Evolutionary conservation across 1,140 invertebrate genomes (phyloP).

Genomic region (Drosophila eugracilis): DNA sequence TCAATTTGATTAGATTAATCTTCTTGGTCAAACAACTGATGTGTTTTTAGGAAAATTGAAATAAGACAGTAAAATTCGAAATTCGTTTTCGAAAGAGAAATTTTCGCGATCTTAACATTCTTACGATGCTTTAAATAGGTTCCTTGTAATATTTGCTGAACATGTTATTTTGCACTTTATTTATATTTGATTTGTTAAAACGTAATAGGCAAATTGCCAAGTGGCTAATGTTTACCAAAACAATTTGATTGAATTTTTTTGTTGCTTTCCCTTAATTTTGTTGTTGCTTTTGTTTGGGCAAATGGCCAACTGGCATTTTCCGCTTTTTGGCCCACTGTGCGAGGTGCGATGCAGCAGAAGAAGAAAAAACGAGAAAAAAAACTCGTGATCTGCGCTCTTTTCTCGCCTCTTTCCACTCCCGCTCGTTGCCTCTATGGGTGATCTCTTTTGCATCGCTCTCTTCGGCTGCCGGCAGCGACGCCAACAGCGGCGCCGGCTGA

Average conservation of each 20-base stretch:
- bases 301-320: neutral
- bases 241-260: slow-evolving; percentile 12
- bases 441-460: slow-evolving; percentile 25
- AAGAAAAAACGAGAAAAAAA: slow-evolving; percentile 38
- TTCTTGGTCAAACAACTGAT: neutral
- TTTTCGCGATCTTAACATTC: slow-evolving; percentile 3
- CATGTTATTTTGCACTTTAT: slow-evolving; percentile 13
- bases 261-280: neutral
- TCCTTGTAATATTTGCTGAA: slow-evolving; percentile 18
- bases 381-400: slow-evolving; percentile 40
- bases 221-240: slow-evolving; percentile 9
- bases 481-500: slow-evolving; percentile 24
- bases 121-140: slow-evolving; percentile 10
- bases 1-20: slow-evolving; percentile 5
- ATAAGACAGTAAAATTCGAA: slow-evolving; percentile 8
- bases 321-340: slow-evolving; percentile 35
- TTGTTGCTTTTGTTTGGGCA: neutral
- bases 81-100: slow-evolving; percentile 3
- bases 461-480: slow-evolving; percentile 28
- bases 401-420: too few species aligned
- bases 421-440: too few species aligned
- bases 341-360: slow-evolving; percentile 30
- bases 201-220: slow-evolving; percentile 12
- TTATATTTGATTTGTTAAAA: slow-evolving; percentile 15
- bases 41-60: neutral